Conservation (phyloP, 2,888 invertebrate species). For the Agonopterix arenella region DNA sequence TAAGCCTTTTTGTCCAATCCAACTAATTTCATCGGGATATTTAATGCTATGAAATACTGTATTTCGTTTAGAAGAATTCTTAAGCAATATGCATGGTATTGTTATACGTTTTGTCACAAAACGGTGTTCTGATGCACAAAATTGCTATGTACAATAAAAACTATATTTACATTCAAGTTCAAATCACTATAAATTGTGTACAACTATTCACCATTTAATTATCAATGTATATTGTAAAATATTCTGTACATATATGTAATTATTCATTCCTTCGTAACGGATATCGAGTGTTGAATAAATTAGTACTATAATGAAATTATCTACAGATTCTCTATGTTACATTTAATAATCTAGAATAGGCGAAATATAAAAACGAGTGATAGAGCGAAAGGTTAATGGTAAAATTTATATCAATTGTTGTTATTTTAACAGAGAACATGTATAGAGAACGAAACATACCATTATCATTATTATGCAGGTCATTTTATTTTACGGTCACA, state of each 20-base stretch:
- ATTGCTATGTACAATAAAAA: slow-evolving; percentile 31
- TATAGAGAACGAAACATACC: too few species aligned
- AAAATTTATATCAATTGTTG: slow-evolving; percentile 1
- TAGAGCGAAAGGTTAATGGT: not conserved
- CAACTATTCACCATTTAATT: slow-evolving; percentile 22
- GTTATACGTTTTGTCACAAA: slow-evolving; percentile 7
- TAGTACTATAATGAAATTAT: slow-evolving; percentile 5
- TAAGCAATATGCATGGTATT: slow-evolving; percentile 1
- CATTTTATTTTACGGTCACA: too few species aligned
- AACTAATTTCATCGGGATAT: not conserved
- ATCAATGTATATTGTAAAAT: slow-evolving; percentile 31
- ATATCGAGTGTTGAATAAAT: slow-evolving; percentile 1
- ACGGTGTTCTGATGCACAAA: slow-evolving; percentile 31
- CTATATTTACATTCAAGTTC: slow-evolving; percentile 41
- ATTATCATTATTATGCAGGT: too few species aligned
- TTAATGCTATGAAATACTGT: slow-evolving; percentile 6
- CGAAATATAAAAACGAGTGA: not conserved
- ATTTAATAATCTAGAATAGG: slow-evolving; percentile 1
- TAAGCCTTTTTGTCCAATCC: too few species aligned
- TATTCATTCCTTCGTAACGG: slow-evolving; percentile 3
- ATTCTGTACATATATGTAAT: slow-evolving; percentile 35
- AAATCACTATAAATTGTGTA: slow-evolving; percentile 9
- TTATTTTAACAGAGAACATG: not conserved
- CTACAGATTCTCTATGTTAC: slow-evolving; percentile 8
- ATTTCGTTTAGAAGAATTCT: slow-evolving; percentile 7